Conservation (phyloP, 2,888 invertebrate genomes). For the Synanthedon formicaeformis region DNA sequence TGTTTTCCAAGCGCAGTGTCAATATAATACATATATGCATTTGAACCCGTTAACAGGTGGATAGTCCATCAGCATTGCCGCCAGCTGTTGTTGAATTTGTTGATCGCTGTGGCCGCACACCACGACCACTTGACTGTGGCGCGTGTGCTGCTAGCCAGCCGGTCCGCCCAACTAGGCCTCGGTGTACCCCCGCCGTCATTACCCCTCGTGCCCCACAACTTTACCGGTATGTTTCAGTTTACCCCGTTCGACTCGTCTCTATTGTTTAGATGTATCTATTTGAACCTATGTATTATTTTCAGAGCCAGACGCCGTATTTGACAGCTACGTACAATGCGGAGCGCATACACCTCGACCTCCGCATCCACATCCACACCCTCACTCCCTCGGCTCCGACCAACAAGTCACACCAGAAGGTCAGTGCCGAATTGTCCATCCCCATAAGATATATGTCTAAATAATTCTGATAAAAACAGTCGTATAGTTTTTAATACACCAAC, state of each 20-base stretch:
- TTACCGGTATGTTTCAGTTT: slow-evolving; percentile 71
- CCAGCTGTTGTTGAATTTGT: slow-evolving; percentile 89
- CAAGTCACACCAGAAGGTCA: slow-evolving; percentile 59
- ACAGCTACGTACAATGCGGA: slow-evolving; percentile 72
- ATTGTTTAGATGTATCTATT: background rate
- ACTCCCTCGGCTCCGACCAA: slow-evolving; percentile 49
- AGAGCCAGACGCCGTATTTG: slow-evolving; percentile 81
- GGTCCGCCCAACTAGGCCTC: slow-evolving; percentile 80
- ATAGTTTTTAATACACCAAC: too few species aligned
- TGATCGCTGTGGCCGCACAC: slow-evolving; percentile 90
- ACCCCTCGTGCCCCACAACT: slow-evolving; percentile 79
- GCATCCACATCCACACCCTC: slow-evolving; percentile 27
- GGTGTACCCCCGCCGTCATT: slow-evolving; percentile 78
- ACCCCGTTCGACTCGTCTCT: background rate
- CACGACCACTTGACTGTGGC: slow-evolving; percentile 91
- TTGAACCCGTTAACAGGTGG: slow-evolving; percentile 53
- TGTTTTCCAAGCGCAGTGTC: background rate
- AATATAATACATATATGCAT: background rate
- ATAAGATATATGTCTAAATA: too few species aligned
- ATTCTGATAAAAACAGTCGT: too few species aligned
- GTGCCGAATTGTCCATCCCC: background rate
- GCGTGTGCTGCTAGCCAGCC: slow-evolving; percentile 83
- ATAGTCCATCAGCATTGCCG: slow-evolving; percentile 96
- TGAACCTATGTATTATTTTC: slow-evolving; percentile 11
- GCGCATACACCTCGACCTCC: slow-evolving; percentile 47